Percentiles rank a stretch among this genome's conserved stretches.
Evolutionary conservation across 1,140 invertebrate genomes (phyloP).

Genomic region (Phocides pigmalion): DNA sequence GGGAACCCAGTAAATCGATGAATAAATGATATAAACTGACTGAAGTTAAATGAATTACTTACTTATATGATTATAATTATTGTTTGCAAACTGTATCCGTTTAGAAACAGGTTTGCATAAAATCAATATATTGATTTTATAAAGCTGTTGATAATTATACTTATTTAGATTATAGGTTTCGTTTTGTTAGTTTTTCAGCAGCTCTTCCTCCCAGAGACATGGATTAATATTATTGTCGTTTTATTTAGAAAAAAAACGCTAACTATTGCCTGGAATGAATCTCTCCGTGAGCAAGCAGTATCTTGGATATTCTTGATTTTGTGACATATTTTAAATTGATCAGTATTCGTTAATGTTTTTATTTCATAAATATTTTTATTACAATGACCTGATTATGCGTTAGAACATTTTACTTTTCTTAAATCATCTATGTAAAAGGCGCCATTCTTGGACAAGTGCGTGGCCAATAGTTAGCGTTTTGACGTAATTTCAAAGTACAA

Average conservation of each 20-base stretch:
- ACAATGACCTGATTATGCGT: neutral
- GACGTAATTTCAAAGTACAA: conserved; percentile 81
- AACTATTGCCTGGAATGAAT: conserved; percentile 40
- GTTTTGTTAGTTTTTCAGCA: conserved; percentile 71
- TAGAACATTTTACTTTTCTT: too few relatives aligned
- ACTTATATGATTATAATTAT: conserved; percentile 21
- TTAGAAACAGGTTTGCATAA: conserved; percentile 31
- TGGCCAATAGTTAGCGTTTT: conserved; percentile 51
- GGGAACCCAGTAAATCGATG: conserved; percentile 31
- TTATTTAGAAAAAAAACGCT: conserved; percentile 55
- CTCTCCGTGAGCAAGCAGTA: conserved; percentile 6
- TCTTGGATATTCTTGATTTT: conserved; percentile 1
- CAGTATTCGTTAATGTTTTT: neutral
- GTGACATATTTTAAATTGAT: neutral
- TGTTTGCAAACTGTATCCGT: conserved; percentile 31
- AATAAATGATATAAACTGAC: conserved; percentile 28
- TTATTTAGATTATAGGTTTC: conserved; percentile 60
- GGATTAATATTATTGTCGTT: conserved; percentile 34
- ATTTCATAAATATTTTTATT: neutral
- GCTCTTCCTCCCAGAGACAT: conserved; percentile 63
- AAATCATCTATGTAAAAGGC: too few relatives aligned
- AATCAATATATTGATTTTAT: conserved; percentile 34
- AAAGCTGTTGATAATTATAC: conserved; percentile 46
- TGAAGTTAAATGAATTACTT: conserved; percentile 34
- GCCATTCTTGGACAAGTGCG: conserved; percentile 4